Base-by-base conservation (phyloP, 2,113 vertebrate species). In the Antechinus flavipes region DNA sequence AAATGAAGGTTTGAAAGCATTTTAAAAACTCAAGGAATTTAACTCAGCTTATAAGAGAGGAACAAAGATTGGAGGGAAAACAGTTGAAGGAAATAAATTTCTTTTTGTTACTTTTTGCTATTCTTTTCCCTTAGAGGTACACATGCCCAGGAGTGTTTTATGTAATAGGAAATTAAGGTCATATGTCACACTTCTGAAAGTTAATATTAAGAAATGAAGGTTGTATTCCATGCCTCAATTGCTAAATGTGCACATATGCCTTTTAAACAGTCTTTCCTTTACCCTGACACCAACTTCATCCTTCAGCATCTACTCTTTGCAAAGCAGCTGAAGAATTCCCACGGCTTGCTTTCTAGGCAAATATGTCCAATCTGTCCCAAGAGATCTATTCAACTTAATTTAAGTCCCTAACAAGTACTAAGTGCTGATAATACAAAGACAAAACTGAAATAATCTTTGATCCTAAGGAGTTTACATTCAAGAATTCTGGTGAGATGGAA, bases 31-130 rank as follows among this genome's bases (percentile, higher is more conserved):
- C 49, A 27, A 27, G 46, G 90, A 90, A 52, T 47, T 27, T 90
- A 84, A 42, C 5, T 9, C 68, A 84, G 16, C 19, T n/a, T 84
- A 42, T n/a, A 84, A 91, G 16, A 46, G 6, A 27, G 24, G 22
- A 53, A 1, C 42, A 95, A 54, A 49, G 35, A 30, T 89, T 91
- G 89, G 89, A 96, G 54, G 56, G 16, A n/a, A 91, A 95, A 91
- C 5, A 27, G 93, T 27, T 52, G 27, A 93, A 90, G 27, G 92
- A 95, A 26, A 52, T 8, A 89, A 89, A 1, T 19, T 84, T 42
- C 68, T 84, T 84, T 42, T n/a, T 23, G 16, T 61, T 61, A n/a
- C 19, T 7, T 42, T 42, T 42, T 84, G 6, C 7, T 42, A 30
- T 84, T 42, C 5, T 90, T 93, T 95, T 90, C 35, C 54, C 50